Percentiles rank a stretch among this genome's conserved stretches.
phyloP scores from a whole-genome alignment of 2,888 invertebrate species.

The Leptinotarsa juncta region DNA sequence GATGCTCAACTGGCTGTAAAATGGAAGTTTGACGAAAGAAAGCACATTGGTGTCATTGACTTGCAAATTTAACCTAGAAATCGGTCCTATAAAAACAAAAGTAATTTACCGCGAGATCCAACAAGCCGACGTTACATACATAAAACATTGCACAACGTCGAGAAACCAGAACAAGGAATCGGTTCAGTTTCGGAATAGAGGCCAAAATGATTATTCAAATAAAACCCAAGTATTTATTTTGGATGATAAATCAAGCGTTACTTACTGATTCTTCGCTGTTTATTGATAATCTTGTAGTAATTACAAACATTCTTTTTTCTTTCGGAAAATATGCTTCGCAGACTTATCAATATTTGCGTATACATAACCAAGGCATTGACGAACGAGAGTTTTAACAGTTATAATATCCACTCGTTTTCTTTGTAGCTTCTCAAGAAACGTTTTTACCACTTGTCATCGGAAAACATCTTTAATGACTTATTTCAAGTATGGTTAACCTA shows the following conservation, averaged over 20 bases:
- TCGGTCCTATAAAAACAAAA: constrained; percentile 25
- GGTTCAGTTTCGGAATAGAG: constrained; percentile 17
- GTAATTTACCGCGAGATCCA: constrained; percentile 17
- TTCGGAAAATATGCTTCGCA: neutral
- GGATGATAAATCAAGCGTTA: no score
- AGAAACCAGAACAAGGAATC: constrained; percentile 17
- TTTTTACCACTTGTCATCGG: constrained; percentile 25
- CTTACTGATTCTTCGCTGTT: no score
- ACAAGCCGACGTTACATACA: neutral
- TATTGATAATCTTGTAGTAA: no score
- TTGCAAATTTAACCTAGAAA: constrained; percentile 41
- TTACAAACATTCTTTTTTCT: no score
- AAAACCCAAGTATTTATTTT: neutral
- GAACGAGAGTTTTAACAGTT: constrained; percentile 5
- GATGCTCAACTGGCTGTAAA: neutral
- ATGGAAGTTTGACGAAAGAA: constrained; percentile 28
- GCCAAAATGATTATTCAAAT: neutral
- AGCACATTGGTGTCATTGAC: constrained; percentile 36
- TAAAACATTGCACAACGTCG: constrained; percentile 15
- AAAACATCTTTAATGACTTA: constrained; percentile 51
- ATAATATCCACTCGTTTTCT: constrained; percentile 16
- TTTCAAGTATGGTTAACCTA: constrained; percentile 72
- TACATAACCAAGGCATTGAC: constrained; percentile 37
- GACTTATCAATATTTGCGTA: neutral
- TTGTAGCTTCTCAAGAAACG: constrained; percentile 29